These are phyloP conservation scores for Lysandra coridon DNA, from an alignment of 2,888 invertebrate genomes.

Conservation along the genomic window DNA sequence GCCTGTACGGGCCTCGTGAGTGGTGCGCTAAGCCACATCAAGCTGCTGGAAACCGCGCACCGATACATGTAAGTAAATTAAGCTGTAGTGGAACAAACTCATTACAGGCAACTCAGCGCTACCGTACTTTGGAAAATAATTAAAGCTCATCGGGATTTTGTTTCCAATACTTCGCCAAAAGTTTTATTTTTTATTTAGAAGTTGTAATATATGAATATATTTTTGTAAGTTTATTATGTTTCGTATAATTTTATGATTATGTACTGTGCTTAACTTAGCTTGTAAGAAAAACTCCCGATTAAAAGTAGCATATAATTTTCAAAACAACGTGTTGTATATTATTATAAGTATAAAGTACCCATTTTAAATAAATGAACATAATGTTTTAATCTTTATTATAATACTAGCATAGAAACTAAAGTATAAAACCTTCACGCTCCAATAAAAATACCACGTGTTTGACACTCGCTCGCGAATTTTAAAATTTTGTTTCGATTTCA, in stretches of 20 bases:
- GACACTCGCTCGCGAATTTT: not conserved
- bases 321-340: not conserved
- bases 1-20: not conserved
- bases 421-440: not conserved
- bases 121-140: not conserved
- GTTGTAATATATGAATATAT: not conserved
- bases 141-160: not conserved
- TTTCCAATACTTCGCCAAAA: not conserved
- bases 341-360: no score
- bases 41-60: constrained; percentile 1
- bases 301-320: not conserved
- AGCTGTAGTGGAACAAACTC: constrained; percentile 12
- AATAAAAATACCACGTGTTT: not conserved
- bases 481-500: constrained; percentile 8
- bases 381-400: not conserved
- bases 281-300: not conserved
- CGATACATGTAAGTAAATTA: constrained; percentile 14
- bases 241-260: not conserved
- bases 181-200: not conserved
- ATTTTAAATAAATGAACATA: not conserved
- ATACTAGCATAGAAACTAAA: not conserved
- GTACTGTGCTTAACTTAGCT: no score
- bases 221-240: not conserved
- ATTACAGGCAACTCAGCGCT: not conserved
- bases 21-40: constrained; percentile 2